phyloP scores from a whole-genome alignment of 2,888 invertebrate species.

The Chrysina gloriosa region DNA sequence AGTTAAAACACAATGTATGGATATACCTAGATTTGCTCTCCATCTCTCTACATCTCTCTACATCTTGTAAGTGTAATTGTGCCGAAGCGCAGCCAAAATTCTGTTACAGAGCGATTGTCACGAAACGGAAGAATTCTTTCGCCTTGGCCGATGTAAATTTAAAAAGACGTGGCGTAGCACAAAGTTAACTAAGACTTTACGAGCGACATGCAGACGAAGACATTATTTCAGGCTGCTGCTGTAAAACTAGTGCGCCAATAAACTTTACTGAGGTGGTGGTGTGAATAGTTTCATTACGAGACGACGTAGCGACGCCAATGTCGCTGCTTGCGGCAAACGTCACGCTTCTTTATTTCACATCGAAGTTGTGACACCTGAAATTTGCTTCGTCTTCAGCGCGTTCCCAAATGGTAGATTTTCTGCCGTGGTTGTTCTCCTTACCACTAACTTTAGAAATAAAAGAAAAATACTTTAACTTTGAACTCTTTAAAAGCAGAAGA shows the following conservation, averaged over 20 bases:
- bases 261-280: conserved; percentile 17
- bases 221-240: conserved; percentile 32
- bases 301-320: conserved; percentile 19
- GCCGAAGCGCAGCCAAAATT: not conserved
- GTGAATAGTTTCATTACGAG: conserved; percentile 29
- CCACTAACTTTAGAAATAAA: conserved; percentile 23
- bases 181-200: conserved; percentile 32
- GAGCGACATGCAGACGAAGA: conserved; percentile 21
- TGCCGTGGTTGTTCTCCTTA: not conserved
- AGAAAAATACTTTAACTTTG: too few relatives aligned
- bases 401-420: not conserved
- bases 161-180: not conserved
- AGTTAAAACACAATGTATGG: too few relatives aligned
- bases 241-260: conserved; percentile 26
- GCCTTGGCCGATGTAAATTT: conserved; percentile 12
- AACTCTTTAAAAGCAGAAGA: too few relatives aligned
- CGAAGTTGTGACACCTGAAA: conserved; percentile 19
- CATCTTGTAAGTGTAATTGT: conserved; percentile 1
- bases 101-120: not conserved
- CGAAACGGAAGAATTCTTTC: not conserved
- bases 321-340: conserved; percentile 13
- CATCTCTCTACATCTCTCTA: too few relatives aligned
- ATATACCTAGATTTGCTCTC: too few relatives aligned
- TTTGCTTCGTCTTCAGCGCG: not conserved
- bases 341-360: conserved; percentile 28